Evolutionary conservation across 2,113 vertebrate genomes (phyloP), one percentile per base, ranked within the genome.

Genomic region (Hippocampus zosterae): DNA sequence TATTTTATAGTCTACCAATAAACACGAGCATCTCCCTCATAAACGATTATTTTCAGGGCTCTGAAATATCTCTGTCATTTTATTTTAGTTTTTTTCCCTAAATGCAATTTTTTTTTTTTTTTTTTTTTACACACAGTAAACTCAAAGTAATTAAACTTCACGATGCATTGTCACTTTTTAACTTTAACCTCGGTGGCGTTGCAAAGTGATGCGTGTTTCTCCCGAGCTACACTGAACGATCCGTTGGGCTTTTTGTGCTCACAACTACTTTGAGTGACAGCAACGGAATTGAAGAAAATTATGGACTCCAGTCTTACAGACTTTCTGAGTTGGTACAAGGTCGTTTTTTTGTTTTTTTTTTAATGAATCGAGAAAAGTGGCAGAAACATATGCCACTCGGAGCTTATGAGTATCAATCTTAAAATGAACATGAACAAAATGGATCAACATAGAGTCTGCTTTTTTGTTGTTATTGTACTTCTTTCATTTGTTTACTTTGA

Each of bases 201-300:
- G 73, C 72, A 82, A 73, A 82, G 33, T 75, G 41, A 75, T 65
- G 52, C 57, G 21, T n/a, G 52, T 53, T 59, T 73, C 62, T 64
- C 37, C 73, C 68, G 41, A 23, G 56, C 62, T 41, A 13, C 25
- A 7, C 25, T 78, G 65, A 87, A 77, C 70, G 44, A 18, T 61
- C 23, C 73, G 23, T 72, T 10, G 52, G 19, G n/a, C n/a, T 9
- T 53, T 21, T 21, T 21, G 52, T n/a, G 52, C 21, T n/a, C 8
- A 8, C 52, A n/a, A 53, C 52, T n/a, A n/a, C 52, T 53, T 46
- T 61, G 77, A 77, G 66, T 72, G 19, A 74, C 60, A 73, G 42
- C 23, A 29, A 67, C 1, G 18, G 29, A 44, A 69, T 71, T 79
- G 40, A 67, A 62, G 57, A 57, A 55, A 55, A 55, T 50, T 19